Evolutionary conservation across 2,888 invertebrate species (phyloP), one percentile per base, ranked within the genome.

Genomic region (Eilema griseolum): DNA sequence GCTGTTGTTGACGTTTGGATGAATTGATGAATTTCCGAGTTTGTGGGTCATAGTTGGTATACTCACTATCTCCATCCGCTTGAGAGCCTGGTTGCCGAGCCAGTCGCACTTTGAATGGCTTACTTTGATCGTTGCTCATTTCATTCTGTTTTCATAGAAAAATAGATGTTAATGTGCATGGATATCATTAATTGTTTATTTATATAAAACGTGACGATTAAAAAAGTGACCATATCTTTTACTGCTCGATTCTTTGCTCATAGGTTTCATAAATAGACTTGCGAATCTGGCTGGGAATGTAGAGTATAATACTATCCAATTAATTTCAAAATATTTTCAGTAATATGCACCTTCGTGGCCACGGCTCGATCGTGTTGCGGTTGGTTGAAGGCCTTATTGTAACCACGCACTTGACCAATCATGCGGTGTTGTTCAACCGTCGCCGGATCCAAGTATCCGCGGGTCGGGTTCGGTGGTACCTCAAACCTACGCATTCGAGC

Each of bases 361-460:
- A 1, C 62, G 16, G 16, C n/a, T 16, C 66, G 70, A 16, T 74
- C 77, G 28, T 69, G 79, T n/a, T 71, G 75, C 11, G 83, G 81
- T 4, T 87, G 85, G 56, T 81, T 84, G 75, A 84, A 88, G 31
- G 73, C 69, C 63, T 88, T 84, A 61, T 83, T 86, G 80, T 88
- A 87, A 20, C 86, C 89, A 33, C 88, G 89, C 61, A 92, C 85
- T 75, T 90, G 89, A 2, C 90, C 89, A 3, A 93, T 85, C 92
- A 93, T 93, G 56, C 88, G 87, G 70, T 90, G 93, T 73, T 94
- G 94, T 74, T 94, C 94, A 14, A 90, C 82, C 0, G 88, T 87
- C 60, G 90, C 92, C 0, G 91, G 89, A 82, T 93, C 94, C 37
- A 92, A 71, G 74, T 92, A 93, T 0, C 90, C 89, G 0, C 91